A percentile compares a stretch with the other conserved stretches of the same genome.
Evolutionary conservation across 1,140 invertebrate genomes (phyloP).

Genomic region (Bursaphelenchus mucronatus): DNA sequence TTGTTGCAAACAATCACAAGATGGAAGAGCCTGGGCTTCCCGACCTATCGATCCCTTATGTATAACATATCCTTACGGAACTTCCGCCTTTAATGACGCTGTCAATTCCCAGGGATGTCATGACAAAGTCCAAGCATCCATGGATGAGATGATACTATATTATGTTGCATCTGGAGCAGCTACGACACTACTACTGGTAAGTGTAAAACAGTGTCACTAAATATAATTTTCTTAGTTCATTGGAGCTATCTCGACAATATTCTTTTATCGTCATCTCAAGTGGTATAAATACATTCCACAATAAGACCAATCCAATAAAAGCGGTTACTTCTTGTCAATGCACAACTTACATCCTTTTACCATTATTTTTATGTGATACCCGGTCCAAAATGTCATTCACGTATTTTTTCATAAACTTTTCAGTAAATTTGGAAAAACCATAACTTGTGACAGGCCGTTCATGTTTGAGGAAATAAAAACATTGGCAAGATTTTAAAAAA

Average conservation of each 20-base stretch:
- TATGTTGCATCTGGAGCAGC: constrained; percentile 32
- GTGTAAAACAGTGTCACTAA: constrained; percentile 11
- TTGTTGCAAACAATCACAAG: constrained; percentile 55
- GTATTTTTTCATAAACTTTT: no score
- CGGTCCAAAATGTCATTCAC: no score
- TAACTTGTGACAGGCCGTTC: no score
- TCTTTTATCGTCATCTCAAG: constrained; percentile 17
- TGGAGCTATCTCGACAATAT: constrained; percentile 17
- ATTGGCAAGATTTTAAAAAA: no score
- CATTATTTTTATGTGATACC: no score
- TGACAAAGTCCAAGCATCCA: constrained; percentile 37
- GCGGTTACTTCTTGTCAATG: no score
- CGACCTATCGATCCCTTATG: constrained; percentile 55
- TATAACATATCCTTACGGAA: constrained; percentile 52
- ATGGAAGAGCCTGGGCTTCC: constrained; percentile 52
- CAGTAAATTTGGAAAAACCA: no score
- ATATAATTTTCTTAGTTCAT: constrained; percentile 23
- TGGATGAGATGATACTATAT: constrained; percentile 37
- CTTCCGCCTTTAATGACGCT: constrained; percentile 47
- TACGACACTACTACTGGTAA: constrained; percentile 27
- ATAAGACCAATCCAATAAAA: constrained; percentile 3
- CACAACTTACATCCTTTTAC: no score
- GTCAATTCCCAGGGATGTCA: constrained; percentile 47
- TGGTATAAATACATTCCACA: constrained; percentile 27
- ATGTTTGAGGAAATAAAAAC: no score